Base-by-base conservation (phyloP, 2,797 vertebrate species). In the Aldrovandia affinis region DNA sequence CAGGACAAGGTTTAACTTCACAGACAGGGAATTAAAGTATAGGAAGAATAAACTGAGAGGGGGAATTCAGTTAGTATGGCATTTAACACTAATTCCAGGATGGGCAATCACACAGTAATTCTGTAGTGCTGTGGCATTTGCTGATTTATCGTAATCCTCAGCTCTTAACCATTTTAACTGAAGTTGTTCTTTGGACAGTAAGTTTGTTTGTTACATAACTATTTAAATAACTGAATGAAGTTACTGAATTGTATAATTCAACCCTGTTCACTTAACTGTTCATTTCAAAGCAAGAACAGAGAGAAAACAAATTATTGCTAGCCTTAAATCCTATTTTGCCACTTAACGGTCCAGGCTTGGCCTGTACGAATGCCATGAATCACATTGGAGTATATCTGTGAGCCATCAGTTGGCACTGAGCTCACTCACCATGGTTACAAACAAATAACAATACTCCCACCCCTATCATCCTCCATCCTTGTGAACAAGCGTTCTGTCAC, bases 351-450 rank as follows among this genome's bases (percentile, higher is more conserved):
- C 86, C 83, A 88, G 20, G 73, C 59, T 78, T 47, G 80, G 39
- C 70, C 30, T 59, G 87, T 88, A 87, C 87, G 85, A 83, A 14
- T 61, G 75, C 42, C 65, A 65, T 57, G 42, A 73, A 80, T 84
- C 75, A 80, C 75, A 33, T 18, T 42, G 55, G 54, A 63, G 85
- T 88, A 85, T 91, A 90, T 92, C 90, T 89, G 80, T 65, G 33
- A 47, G 42, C 82, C 85, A 89, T 91, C 87, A 84, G 86, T 78
- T 86, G 87, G 52, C 83, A 91, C 87, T 86, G 28, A 61, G 85
- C 85, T 83, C 86, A 85, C 93, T 95, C 92, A 80, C 94, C 92
- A 93, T 95, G 93, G 95, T 90, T 92, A 95, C 95, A 94, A 95
- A 94, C 92, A 92, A 95, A 94, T 92, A 94, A 89, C 88, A 89